Conservation (phyloP, 1,140 invertebrate species). For the Eurosta solidaginis region DNA sequence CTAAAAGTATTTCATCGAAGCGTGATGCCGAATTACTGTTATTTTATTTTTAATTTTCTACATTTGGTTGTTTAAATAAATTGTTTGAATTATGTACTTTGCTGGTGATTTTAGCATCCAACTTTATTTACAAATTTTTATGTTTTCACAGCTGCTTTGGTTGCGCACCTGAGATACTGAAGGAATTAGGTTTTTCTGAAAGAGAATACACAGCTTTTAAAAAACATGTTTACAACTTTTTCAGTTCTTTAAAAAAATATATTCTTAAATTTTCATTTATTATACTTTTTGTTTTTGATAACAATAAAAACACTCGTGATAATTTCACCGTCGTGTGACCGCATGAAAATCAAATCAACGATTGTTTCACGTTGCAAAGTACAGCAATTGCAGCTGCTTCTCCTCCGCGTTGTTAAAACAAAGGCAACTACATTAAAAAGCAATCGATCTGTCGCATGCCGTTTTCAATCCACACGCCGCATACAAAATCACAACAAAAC, state of each 20-base stretch:
- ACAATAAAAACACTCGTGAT: background rate
- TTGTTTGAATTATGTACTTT: background rate
- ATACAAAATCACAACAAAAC: background rate
- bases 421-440: background rate
- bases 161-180: too few relatives aligned
- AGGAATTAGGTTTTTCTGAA: too few relatives aligned
- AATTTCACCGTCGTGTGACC: background rate
- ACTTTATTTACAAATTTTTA: too few relatives aligned
- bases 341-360: background rate
- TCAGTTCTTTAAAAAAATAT: background rate
- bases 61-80: too few relatives aligned
- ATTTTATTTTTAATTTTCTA: too few relatives aligned
- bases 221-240: too few relatives aligned
- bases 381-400: background rate
- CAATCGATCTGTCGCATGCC: conserved; percentile 6
- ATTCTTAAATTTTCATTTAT: background rate
- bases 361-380: background rate
- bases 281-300: background rate
- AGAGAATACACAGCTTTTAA: too few relatives aligned
- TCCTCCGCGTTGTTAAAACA: background rate
- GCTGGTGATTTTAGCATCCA: too few relatives aligned
- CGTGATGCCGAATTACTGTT: too few relatives aligned
- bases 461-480: conserved; percentile 6
- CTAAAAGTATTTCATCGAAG: background rate
- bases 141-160: too few relatives aligned